phyloP scores from a whole-genome alignment of 2,888 invertebrate species.

The Cryptus viduatorius region DNA sequence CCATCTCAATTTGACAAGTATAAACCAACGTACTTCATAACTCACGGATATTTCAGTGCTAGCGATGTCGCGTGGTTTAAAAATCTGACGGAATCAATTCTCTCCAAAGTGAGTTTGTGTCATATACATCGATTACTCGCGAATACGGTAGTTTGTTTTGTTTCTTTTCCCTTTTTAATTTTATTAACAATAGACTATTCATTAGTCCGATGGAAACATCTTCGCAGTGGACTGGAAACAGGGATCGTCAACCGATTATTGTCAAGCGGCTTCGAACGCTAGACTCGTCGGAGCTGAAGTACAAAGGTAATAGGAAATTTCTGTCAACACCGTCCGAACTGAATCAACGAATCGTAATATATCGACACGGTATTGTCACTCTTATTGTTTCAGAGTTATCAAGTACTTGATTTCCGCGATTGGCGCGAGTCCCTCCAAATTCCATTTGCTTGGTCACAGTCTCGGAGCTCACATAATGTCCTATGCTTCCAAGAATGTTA shows the following conservation, averaged over 20 bases:
- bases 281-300: conserved; percentile 80
- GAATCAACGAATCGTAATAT: background rate
- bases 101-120: conserved; percentile 77
- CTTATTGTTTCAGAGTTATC: conserved; percentile 73
- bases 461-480: conserved; percentile 81
- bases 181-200: conserved; percentile 30
- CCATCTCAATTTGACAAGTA: conserved; percentile 71
- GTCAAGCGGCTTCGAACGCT: conserved; percentile 74
- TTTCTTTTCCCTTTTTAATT: background rate
- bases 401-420: conserved; percentile 70
- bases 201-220: conserved; percentile 83
- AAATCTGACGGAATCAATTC: conserved; percentile 81
- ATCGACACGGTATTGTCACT: conserved; percentile 23
- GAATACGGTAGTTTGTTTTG: background rate
- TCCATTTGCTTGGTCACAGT: conserved; percentile 82
- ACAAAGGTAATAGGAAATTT: conserved; percentile 71
- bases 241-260: conserved; percentile 82
- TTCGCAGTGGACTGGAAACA: conserved; percentile 83
- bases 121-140: background rate
- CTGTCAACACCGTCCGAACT: background rate
- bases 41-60: conserved; percentile 83
- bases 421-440: conserved; percentile 67
- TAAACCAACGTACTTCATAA: conserved; percentile 80
- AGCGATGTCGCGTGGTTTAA: conserved; percentile 80
- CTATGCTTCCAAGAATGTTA: conserved; percentile 77